These are phyloP conservation scores for Ictalurus furcatus DNA, from an alignment of 2,113 vertebrate species.

Conservation along the genomic window DNA sequence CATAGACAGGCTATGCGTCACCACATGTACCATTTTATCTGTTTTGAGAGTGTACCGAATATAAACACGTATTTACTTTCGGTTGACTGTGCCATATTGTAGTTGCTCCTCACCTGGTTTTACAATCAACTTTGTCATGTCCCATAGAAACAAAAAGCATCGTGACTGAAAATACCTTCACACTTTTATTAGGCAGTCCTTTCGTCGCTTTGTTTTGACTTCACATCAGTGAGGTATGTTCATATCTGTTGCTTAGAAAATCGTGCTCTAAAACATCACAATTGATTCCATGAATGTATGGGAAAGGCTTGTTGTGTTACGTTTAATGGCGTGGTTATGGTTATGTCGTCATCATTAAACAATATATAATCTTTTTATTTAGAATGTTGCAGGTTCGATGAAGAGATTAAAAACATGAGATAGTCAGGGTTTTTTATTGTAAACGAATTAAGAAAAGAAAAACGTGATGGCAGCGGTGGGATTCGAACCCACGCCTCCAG, in stretches of 20 bases:
- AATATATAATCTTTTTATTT: neutral
- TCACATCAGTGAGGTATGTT: neutral
- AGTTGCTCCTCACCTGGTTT: neutral
- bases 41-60: neutral
- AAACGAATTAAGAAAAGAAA: neutral
- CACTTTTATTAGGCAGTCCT: neutral
- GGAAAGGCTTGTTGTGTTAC: neutral
- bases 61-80: neutral
- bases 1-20: too few relatives aligned
- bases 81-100: neutral
- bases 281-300: neutral
- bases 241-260: neutral
- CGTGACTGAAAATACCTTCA: neutral
- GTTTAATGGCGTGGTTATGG: neutral
- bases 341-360: neutral
- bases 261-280: neutral
- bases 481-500: constrained; percentile 62
- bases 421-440: neutral
- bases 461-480: constrained; percentile 55
- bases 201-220: neutral
- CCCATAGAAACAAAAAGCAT: neutral
- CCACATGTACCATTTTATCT: neutral
- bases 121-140: neutral
- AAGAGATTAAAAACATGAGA: neutral
- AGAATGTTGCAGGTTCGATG: neutral